A percentile compares a stretch with the other conserved stretches of the same genome.
Conservation (phyloP, 1,140 invertebrate species). For the Eurosta solidaginis region DNA sequence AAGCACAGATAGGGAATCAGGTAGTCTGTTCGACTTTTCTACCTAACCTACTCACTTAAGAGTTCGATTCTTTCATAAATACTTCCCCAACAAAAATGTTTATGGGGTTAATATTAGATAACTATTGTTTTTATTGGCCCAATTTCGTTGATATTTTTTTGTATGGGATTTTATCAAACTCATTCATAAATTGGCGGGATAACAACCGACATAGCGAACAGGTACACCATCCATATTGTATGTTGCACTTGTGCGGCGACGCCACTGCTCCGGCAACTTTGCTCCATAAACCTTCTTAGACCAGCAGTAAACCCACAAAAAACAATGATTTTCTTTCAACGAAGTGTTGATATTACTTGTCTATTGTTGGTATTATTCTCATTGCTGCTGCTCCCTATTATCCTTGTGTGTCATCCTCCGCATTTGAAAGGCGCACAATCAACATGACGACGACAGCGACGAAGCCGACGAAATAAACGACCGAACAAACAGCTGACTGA, state of each 20-base stretch:
- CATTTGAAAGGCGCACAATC: not conserved
- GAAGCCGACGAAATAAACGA: not conserved
- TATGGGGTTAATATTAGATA: not conserved
- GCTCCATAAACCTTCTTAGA: not conserved
- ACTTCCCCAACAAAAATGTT: not conserved
- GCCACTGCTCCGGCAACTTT: not conserved
- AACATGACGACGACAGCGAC: too few relatives aligned
- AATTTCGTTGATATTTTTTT: not conserved
- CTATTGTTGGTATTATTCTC: slow-evolving; percentile 6
- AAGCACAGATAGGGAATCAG: too few relatives aligned
- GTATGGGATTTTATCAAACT: slow-evolving; percentile 19
- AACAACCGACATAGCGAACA: not conserved
- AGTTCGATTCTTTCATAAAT: too few relatives aligned
- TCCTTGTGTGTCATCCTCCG: not conserved
- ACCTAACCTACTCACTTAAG: too few relatives aligned
- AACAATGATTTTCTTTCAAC: slow-evolving; percentile 13
- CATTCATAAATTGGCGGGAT: slow-evolving; percentile 28
- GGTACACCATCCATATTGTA: not conserved
- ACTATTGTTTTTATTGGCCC: not conserved
- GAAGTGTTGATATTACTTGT: slow-evolving; percentile 18
- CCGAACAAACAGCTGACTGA: not conserved
- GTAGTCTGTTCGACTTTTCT: too few relatives aligned
- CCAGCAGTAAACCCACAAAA: not conserved
- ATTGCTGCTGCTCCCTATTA: not conserved
- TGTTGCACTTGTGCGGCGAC: not conserved